Evolutionary conservation across 2,113 vertebrate genomes (phyloP).

Genomic region (Lagopus leucura): DNA sequence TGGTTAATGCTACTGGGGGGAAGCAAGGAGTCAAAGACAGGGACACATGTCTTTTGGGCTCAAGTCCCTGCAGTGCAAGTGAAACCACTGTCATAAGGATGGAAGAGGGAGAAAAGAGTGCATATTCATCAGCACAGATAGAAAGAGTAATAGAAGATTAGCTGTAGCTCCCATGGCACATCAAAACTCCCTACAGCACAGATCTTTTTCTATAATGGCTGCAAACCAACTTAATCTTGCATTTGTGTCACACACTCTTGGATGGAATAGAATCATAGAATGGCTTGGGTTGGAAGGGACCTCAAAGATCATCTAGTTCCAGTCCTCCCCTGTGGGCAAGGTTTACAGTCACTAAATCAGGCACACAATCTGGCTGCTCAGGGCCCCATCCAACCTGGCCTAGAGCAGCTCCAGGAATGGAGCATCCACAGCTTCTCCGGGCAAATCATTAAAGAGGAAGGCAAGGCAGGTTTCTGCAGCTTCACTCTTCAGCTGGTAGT

Average conservation of each 20-base stretch:
- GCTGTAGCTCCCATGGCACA: not conserved
- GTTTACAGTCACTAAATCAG: no score
- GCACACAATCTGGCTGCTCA: no score
- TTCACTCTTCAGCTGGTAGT: not conserved
- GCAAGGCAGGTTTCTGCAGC: not conserved
- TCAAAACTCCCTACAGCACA: not conserved
- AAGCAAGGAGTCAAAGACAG: not conserved
- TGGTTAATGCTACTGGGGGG: not conserved
- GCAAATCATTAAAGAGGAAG: not conserved
- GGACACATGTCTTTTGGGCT: fast-evolving
- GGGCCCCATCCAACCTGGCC: no score
- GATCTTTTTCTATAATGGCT: not conserved
- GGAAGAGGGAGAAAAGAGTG: not conserved
- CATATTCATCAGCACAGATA: not conserved
- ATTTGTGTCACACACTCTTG: not conserved
- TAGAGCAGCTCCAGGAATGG: no score
- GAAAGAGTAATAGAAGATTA: not conserved
- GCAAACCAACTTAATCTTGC: not conserved
- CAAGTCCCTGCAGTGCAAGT: not conserved
- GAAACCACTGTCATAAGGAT: fast-evolving
- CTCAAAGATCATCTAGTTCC: no score
- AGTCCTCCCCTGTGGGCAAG: no score
- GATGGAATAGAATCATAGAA: not conserved
- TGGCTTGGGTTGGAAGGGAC: no score
- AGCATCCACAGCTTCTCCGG: no score